Evolutionary conservation across 2,113 vertebrate genomes (phyloP).

Genomic region (Pachyramphus minor): DNA sequence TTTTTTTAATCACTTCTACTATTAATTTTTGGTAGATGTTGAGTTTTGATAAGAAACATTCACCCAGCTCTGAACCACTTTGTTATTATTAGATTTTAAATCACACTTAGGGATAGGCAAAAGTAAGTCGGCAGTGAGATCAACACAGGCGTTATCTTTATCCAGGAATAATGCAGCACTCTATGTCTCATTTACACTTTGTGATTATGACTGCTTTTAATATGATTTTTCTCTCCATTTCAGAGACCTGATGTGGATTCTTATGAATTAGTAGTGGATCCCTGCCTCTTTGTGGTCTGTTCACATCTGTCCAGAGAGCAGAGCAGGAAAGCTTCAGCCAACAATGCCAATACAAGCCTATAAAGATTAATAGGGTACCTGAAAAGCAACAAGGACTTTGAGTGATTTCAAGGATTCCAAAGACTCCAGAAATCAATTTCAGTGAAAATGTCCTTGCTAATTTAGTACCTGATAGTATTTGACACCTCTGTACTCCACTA

Average conservation of each 20-base stretch:
- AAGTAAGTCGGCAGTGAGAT: conserved; percentile 5
- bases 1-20: neutral
- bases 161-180: neutral
- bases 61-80: neutral
- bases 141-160: neutral
- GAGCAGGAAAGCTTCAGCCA: conserved; percentile 32
- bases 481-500: conserved; percentile 41
- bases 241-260: conserved; percentile 32
- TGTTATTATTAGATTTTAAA: conserved; percentile 41
- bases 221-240: conserved; percentile 47
- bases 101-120: neutral
- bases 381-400: conserved; percentile 71
- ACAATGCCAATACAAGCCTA: conserved; percentile 57
- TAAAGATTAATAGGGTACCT: conserved; percentile 78
- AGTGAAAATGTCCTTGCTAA: conserved; percentile 76
- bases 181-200: conserved; percentile 8
- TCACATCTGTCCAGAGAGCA: conserved; percentile 22
- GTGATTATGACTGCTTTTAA: conserved; percentile 41
- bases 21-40: neutral
- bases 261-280: conserved; percentile 40
- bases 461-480: conserved; percentile 69
- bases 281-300: neutral
- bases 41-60: neutral
- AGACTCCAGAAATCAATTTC: conserved; percentile 78
- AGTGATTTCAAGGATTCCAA: conserved; percentile 75